Evolutionary conservation across 2,888 invertebrate species (phyloP), one percentile per base, ranked within the genome.

Genomic region (Tetanocera ferruginea): DNA sequence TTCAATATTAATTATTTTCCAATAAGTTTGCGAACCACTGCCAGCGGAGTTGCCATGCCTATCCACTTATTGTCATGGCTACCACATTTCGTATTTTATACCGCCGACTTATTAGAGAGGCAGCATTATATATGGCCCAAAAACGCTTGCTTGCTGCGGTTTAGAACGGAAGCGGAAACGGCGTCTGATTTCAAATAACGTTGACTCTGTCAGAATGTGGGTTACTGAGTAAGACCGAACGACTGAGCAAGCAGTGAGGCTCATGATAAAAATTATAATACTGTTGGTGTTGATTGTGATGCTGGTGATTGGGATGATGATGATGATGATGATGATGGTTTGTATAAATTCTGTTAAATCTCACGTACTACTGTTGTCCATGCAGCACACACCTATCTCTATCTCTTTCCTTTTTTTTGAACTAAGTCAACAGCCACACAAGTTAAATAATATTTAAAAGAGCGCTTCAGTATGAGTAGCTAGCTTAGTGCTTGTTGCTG

Each of bases 121-220:
- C 37, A 37, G 37, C 37, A 37, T 37, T 37, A 8, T 37, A 37
- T 37, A 8, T 37, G 37, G 37, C 8, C 6, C 37, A 37, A 37
- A 37, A 37, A 37, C 1, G 37, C 37, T 37, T 37, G 37, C 37
- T 37, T 69, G 17, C 25, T 49, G 19, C 14, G 25, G 28, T 69
- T 25, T 11, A 23, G 23, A 52, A 49, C 34, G 52, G 51, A 52
- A 67, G 23, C 64, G 67, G 75, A 67, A 75, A 55, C 67, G 66
- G 66, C 43, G 34, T 64, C 52, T 75, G 66, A 66, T 64, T 75
- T 73, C 57, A 71, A 52, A 71, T 51, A 31, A 71, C 31, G 60
- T 60, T 25, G 64, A 28, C 57, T 23, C 8, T 37, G 37, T 6
- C 37, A 37, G 37, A 8, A 37, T 37, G 37, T 37, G 37, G 37